Base-by-base conservation (phyloP, 2,113 vertebrate species). In the Oryctolagus cuniculus region DNA sequence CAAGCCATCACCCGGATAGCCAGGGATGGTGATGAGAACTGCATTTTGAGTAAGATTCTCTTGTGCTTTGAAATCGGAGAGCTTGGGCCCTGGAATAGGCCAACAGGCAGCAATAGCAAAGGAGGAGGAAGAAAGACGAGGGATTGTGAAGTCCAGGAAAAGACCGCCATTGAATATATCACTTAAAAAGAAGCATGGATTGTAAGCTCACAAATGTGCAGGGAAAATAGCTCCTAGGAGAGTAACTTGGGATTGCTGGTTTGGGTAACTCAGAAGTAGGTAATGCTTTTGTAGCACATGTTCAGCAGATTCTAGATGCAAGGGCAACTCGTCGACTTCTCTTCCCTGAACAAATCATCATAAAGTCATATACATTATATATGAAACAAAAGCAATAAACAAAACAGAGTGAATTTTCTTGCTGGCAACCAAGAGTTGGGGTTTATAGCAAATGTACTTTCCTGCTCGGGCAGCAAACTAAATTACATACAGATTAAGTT, bases 401-500 rank as follows among this genome's bases (percentile, higher is more conserved):
- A 77, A 98, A 98, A 89, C 79, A 96, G 24, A 95, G 83, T 49
- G 85, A 96, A 97, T 97, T 97, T 98, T 92, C 93, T 96, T 83
- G 53, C 95, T 89, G 96, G 94, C 86, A 95, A 97, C 96, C 88
- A 85, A 55, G 69, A 97, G 70, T 97, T 90, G 83, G 90, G 78
- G 95, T 97, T 97, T 97, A 94, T 44, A 97, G 96, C 95, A 98
- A 98, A 98, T 98, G 97, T 97, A 96, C 96, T 98, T 98, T 97
- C 89, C 91, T 97, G 97, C 95, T 72, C 96, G 84, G 95, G 95
- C 96, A 97, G 98, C 95, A 98, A 98, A 98, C 95, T 87, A 88
- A 95, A 98, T 98, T 98, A 98, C 95, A 95, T 89, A 98, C 96
- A 98, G 98, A 98, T 98, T 97, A 98, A 97, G 96, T 98, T 98